These are phyloP conservation scores for Drosophila pectinifera DNA, from an alignment of 1,140 invertebrate species.

Conservation along the genomic window DNA sequence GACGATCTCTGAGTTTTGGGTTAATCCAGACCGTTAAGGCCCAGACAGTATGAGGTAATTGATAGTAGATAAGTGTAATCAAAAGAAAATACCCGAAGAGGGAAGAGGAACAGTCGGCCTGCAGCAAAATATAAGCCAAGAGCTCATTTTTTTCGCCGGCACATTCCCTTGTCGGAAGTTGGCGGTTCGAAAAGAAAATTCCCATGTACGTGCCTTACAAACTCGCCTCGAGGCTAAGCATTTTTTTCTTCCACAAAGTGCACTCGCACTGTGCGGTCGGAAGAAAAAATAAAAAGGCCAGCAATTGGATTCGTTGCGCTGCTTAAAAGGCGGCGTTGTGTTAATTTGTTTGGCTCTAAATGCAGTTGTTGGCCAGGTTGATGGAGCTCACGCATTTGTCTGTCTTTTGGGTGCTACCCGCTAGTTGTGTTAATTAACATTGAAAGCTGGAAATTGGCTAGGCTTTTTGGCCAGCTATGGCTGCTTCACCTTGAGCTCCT, in stretches of 20 bases:
- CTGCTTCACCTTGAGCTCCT: constrained; percentile 64
- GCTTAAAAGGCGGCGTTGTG: constrained; percentile 35
- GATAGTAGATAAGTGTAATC: neutral
- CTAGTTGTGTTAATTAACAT: constrained; percentile 70
- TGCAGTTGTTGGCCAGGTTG: constrained; percentile 29
- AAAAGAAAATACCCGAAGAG: neutral
- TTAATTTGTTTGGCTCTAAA: constrained; percentile 30
- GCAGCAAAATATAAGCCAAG: constrained; percentile 2
- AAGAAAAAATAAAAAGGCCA: constrained; percentile 6
- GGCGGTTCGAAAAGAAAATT: constrained; percentile 24
- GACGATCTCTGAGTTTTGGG: constrained; percentile 45
- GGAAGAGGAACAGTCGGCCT: neutral
- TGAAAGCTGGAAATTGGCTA: constrained; percentile 53
- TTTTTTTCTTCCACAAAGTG: constrained; percentile 22
- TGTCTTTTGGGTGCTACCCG: constrained; percentile 26
- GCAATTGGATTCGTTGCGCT: constrained; percentile 21
- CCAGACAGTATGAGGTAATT: constrained; percentile 5
- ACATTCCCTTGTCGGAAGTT: constrained; percentile 21
- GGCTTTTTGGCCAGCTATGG: constrained; percentile 35
- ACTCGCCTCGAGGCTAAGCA: constrained; percentile 25
- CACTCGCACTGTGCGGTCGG: constrained; percentile 29
- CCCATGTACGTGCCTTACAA: constrained; percentile 26
- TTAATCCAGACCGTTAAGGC: constrained; percentile 52
- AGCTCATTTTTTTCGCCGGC: neutral
- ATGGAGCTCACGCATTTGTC: constrained; percentile 34